Conservation (phyloP, 2,797 vertebrate species). For the Arctocebus calabarensis region DNA sequence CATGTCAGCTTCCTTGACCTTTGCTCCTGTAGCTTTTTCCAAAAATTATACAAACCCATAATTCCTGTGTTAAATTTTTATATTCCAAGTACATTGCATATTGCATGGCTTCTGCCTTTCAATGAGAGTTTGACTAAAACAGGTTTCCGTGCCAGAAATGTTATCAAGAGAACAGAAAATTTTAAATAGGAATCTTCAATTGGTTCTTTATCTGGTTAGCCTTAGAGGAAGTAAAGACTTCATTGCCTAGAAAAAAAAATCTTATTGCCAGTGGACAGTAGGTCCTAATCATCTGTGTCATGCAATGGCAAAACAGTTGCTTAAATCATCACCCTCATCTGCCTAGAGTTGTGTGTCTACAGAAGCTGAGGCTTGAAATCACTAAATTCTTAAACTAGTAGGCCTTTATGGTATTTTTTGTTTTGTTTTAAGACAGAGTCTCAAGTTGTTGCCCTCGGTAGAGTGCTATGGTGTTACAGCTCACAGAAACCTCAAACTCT, state of each 20-base stretch:
- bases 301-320: background rate
- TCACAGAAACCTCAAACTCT: too few species aligned
- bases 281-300: background rate
- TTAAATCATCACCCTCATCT: background rate
- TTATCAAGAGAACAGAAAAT: background rate
- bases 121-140: background rate
- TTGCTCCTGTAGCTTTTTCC: background rate
- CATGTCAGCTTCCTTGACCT: background rate
- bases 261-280: background rate
- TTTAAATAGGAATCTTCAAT: background rate
- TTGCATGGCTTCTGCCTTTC: background rate
- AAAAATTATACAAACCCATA: background rate
- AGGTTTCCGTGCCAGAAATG: background rate
- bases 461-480: too few species aligned
- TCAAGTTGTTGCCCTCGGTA: too few species aligned
- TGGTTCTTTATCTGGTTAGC: background rate
- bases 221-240: background rate
- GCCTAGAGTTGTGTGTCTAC: background rate
- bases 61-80: background rate
- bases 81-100: background rate
- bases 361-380: background rate
- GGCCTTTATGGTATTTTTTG: background rate
- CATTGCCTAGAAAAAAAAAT: background rate
- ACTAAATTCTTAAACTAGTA: background rate
- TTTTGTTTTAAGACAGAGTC: too few species aligned